Base-by-base conservation (phyloP, 2,113 vertebrate species). In the Macheiramphus alcinus region DNA sequence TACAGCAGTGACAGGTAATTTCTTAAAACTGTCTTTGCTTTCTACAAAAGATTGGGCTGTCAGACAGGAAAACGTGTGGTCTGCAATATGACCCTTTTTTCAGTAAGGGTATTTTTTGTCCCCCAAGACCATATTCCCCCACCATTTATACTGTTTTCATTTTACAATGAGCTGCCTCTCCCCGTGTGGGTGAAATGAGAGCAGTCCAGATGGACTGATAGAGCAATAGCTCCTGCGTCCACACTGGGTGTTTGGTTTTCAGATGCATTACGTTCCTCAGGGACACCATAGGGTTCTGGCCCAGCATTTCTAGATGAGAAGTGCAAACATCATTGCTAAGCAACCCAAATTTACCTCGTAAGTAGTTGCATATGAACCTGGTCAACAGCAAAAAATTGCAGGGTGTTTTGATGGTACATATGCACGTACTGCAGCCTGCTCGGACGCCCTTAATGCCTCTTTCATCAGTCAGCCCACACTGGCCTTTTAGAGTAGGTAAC, bases 121-220 rank as follows among this genome's bases (percentile, higher is more conserved):
- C 16, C 21, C 4, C 6, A 43, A 81, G 16, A 67, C 42, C 34
- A 25, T 55, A 47, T 63, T 91, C 23, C 26, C 26, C 71, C n/a
- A 74, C 23, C 9, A 47, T 34, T 81, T 68, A 22, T 32, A 55
- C 3, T 22, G 12, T n/a, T 67, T 79, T 72, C 8, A 26, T 93
- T 75, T 75, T 48, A 63, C 16, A 63, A 2, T 61, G 63, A 78
- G 23, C 31, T 96, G 40, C 43, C 31, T 55, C 40, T 87, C 61
- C 0, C 0, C 0, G 0, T 25, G n/a, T 3, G 6, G 18, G 26
- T 52, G 38, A 75, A 74, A 87, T 25, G 22, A 92, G 13, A 88
- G 11, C 0, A 1, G 42, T 75, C 31, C 73, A 75, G 80, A 56
- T 47, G n/a, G 91, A 56, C 16, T 22, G 21, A 68, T 2, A 61